Evolutionary conservation across 1,140 invertebrate species (phyloP).

Genomic region (Drosophila triauraria): DNA sequence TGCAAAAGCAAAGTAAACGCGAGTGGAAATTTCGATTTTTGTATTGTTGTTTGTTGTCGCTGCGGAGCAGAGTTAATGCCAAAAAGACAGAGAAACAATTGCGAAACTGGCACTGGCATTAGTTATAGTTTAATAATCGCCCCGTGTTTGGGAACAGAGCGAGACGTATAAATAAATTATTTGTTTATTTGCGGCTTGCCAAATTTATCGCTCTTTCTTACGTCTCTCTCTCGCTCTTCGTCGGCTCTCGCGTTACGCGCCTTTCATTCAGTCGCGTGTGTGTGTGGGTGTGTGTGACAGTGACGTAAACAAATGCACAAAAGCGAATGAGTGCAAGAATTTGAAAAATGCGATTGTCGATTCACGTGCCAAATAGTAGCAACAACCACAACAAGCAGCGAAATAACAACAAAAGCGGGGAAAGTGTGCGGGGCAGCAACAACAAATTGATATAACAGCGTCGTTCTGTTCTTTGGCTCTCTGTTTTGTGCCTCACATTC

Average conservation of each 20-base stretch:
- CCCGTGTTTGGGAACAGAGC: constrained; percentile 1
- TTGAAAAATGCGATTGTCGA: constrained; percentile 50
- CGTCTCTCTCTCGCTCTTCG: constrained; percentile 37
- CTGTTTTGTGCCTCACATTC: constrained; percentile 71
- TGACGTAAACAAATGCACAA: constrained; percentile 78
- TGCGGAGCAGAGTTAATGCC: constrained; percentile 12
- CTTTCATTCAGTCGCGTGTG: constrained; percentile 47
- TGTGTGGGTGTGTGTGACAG: constrained; percentile 35
- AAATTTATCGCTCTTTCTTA: constrained; percentile 16
- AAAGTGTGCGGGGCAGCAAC: background rate
- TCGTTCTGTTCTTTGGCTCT: constrained; percentile 40
- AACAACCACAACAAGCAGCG: constrained; percentile 19
- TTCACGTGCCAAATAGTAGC: constrained; percentile 70
- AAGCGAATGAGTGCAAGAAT: constrained; percentile 55
- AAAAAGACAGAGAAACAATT: constrained; percentile 15
- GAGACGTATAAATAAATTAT: constrained; percentile 32
- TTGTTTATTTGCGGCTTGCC: constrained; percentile 48
- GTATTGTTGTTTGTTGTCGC: constrained; percentile 37
- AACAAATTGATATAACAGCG: constrained; percentile 44
- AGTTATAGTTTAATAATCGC: constrained; percentile 1
- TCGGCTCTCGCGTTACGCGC: constrained; percentile 36
- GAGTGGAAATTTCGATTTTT: constrained; percentile 79
- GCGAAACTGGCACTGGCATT: constrained; percentile 33
- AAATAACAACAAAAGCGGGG: constrained; percentile 10
- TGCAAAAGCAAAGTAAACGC: constrained; percentile 27